Base-by-base conservation (phyloP, 2,888 invertebrate genomes). In the Silvanus unidentatus region DNA sequence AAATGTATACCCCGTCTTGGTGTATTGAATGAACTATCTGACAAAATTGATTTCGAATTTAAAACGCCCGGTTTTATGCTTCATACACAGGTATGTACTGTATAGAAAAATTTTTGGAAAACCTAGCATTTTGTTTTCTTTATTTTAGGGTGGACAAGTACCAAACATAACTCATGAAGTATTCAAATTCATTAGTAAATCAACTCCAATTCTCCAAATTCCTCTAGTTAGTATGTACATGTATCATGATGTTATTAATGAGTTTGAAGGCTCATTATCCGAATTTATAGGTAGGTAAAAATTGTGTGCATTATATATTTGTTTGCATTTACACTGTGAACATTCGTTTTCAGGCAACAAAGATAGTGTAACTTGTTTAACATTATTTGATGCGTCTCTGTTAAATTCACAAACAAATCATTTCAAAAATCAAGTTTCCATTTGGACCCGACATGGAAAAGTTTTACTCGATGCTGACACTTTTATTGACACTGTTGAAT, bases 381-480 rank as follows among this genome's bases (percentile, higher is more conserved):
- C 82, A 10, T 67, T 86, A 12, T 83, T 86, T 64, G 91, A 91
- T 72, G 79, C 88, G 1, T 80, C 81, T 48, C 78, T 78, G 57
- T 60, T 70, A 13, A 79, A 81, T 2, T 82, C 80, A n/a, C 57
- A 75, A 5, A 89, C 90, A 0, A 84, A 82, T 64, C 87, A 90
- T 68, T 80, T 84, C 53, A 78, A 78, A 40, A 74, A 81, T 45
- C 77, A 79, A 40, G 76, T 88, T 8, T 85, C 92, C 1, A 62
- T 94, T 11, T 94, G 89, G 84, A 82, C 87, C 0, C 81, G 81
- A 59, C 77, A 78, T 52, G 95, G 94, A 34, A 87, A 88, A 69
- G 77, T 77, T 47, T 69, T 78, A 53, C 68, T 93, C 27, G 76
- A 77, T 44, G 70, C 82, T 0, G 73, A 82, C 42, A 75, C 75